Conservation (phyloP, 1,140 invertebrate genomes). For the Cydia fagiglandana region DNA sequence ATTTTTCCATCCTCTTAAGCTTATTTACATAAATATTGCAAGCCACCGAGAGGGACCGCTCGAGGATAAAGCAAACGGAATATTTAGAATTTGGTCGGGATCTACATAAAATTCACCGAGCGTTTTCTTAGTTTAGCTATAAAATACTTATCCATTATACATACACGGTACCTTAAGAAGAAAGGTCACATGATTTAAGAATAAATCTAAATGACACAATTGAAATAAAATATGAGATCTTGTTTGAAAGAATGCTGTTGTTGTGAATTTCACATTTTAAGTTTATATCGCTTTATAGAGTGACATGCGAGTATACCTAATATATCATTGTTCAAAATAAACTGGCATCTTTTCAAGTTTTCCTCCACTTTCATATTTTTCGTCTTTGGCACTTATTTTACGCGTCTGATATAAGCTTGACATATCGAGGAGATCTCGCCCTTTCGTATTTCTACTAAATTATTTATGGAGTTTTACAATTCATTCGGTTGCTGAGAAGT, state of each 20-base stretch:
- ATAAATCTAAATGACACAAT: background rate
- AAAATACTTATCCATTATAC: constrained; percentile 5
- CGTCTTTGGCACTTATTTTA: background rate
- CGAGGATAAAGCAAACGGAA: constrained; percentile 30
- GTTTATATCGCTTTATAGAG: too few relatives aligned
- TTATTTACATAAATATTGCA: constrained; percentile 32
- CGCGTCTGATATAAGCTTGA: too few relatives aligned
- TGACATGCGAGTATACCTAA: too few relatives aligned
- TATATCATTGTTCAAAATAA: too few relatives aligned
- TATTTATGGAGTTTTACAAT: background rate
- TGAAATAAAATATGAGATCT: background rate
- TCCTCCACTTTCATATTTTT: background rate
- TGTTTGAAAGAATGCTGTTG: background rate
- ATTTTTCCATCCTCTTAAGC: constrained; percentile 29
- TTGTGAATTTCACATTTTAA: background rate
- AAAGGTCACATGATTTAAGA: constrained; percentile 5
- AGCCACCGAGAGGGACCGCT: constrained; percentile 25
- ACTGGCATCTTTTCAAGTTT: constrained; percentile 8
- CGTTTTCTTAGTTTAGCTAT: constrained; percentile 21
- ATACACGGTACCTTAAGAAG: background rate
- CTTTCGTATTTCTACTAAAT: background rate
- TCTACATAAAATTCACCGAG: constrained; percentile 21
- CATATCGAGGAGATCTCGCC: background rate
- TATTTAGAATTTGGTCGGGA: constrained; percentile 31
- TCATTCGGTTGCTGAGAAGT: constrained; percentile 22